Conservation (phyloP, 2,888 invertebrate genomes). For the Euclidia mi region DNA sequence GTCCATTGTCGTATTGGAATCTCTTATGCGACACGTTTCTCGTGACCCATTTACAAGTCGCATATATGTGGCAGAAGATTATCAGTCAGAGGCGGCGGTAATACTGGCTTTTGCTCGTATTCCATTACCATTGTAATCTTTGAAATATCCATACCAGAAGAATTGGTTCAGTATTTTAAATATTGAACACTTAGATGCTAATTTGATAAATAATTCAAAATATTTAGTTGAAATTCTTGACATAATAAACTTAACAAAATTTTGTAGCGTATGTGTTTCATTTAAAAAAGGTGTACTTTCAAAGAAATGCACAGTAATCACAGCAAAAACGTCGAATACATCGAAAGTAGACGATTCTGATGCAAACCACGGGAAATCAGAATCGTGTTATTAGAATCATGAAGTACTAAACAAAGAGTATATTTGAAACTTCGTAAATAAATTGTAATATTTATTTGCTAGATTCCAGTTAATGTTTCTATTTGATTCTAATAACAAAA, state of each 20-base stretch:
- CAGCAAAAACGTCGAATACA: slow-evolving; percentile 29
- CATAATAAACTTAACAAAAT: no score
- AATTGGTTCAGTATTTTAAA: slow-evolving; percentile 27
- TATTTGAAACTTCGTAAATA: no score
- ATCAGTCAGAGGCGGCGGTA: slow-evolving; percentile 99
- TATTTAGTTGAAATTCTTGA: no score
- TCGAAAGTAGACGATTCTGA: slow-evolving; percentile 18
- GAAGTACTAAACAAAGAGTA: background rate
- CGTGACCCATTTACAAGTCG: slow-evolving; percentile 95
- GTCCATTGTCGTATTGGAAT: slow-evolving; percentile 97
- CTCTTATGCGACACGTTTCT: slow-evolving; percentile 93
- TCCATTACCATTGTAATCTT: slow-evolving; percentile 99
- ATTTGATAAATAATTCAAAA: no score
- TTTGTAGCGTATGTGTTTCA: no score
- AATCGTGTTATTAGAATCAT: slow-evolving; percentile 29
- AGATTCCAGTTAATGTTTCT: no score
- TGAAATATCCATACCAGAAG: slow-evolving; percentile 98
- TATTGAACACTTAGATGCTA: background rate
- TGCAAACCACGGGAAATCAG: background rate
- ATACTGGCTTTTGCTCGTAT: slow-evolving; percentile 98
- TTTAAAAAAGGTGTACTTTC: no score
- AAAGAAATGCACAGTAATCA: no score
- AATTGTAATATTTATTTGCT: no score
- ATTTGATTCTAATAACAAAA: slow-evolving; percentile 30
- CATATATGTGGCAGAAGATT: slow-evolving; percentile 96